Conservation (phyloP, 2,888 invertebrate species). For the Sisyra terminalis region DNA sequence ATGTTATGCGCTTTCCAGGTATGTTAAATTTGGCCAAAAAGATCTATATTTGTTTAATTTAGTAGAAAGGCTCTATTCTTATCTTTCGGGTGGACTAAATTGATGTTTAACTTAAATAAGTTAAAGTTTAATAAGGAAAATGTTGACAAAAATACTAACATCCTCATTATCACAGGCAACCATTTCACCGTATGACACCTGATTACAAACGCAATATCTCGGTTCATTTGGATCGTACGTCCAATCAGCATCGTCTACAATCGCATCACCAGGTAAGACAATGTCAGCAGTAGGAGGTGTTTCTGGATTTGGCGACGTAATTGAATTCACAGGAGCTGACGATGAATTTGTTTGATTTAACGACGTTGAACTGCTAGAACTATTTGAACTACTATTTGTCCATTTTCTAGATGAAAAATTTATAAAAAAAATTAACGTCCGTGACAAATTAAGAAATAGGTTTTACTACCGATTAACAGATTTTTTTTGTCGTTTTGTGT, state of each 20-base stretch:
- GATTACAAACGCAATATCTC: slow-evolving; percentile 89
- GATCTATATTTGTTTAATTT: too few relatives aligned
- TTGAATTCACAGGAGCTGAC: slow-evolving; percentile 19
- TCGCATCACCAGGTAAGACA: slow-evolving; percentile 30
- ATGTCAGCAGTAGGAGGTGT: slow-evolving; percentile 24
- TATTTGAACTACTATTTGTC: slow-evolving; percentile 17
- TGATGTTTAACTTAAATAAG: too few relatives aligned
- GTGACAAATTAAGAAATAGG: neutral
- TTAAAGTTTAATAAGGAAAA: slow-evolving; percentile 1
- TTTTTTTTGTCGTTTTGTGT: slow-evolving; percentile 47
- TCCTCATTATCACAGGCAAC: slow-evolving; percentile 97
- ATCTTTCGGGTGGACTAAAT: too few relatives aligned
- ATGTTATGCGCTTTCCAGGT: too few relatives aligned
- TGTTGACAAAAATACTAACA: slow-evolving; percentile 36
- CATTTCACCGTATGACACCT: slow-evolving; percentile 97
- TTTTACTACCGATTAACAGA: slow-evolving; percentile 16
- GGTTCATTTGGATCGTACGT: slow-evolving; percentile 93
- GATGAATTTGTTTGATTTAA: slow-evolving; percentile 26
- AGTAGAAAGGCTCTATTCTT: too few relatives aligned
- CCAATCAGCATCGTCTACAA: slow-evolving; percentile 66
- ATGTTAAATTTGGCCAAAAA: too few relatives aligned
- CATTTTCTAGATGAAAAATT: slow-evolving; percentile 20
- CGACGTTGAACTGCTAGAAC: slow-evolving; percentile 19
- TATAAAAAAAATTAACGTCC: slow-evolving; percentile 3
- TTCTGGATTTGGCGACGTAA: slow-evolving; percentile 20